Conservation (phyloP, 1,140 invertebrate species). For the Latrodectus geometricus region DNA sequence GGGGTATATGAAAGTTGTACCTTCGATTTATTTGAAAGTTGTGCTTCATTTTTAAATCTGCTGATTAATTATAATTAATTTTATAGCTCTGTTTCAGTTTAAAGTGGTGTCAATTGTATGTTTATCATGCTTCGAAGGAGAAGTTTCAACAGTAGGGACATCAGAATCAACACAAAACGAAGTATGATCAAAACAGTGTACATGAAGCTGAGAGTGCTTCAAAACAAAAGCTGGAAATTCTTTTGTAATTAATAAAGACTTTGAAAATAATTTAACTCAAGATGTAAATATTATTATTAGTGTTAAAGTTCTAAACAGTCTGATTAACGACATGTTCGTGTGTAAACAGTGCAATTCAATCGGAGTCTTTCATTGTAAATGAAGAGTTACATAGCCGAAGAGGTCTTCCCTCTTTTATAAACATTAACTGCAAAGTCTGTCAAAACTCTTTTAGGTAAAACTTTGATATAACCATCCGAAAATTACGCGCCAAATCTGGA, state of each 20-base stretch:
- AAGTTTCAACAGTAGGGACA: neutral
- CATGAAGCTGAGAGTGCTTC: neutral
- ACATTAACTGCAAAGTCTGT: too few relatives aligned
- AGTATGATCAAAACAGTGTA: neutral
- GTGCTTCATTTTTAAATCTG: too few relatives aligned
- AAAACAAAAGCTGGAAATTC: neutral
- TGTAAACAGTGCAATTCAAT: neutral
- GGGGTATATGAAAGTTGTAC: too few relatives aligned
- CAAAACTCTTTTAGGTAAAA: too few relatives aligned
- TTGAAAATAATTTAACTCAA: neutral
- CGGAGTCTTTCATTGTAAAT: neutral
- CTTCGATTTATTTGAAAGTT: too few relatives aligned
- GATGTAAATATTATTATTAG: neutral
- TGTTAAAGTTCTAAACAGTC: neutral
- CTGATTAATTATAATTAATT: too few relatives aligned
- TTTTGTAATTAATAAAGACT: neutral
- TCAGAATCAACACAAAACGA: neutral
- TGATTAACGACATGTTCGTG: neutral
- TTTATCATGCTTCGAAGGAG: neutral
- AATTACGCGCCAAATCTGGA: too few relatives aligned
- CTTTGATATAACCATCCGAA: too few relatives aligned
- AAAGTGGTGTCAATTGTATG: too few relatives aligned
- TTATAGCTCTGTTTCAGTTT: too few relatives aligned
- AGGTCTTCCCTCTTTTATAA: neutral
- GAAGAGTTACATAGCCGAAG: neutral